Conservation (phyloP, 2,113 vertebrate species). For the Coryphaenoides rupestris region DNA sequence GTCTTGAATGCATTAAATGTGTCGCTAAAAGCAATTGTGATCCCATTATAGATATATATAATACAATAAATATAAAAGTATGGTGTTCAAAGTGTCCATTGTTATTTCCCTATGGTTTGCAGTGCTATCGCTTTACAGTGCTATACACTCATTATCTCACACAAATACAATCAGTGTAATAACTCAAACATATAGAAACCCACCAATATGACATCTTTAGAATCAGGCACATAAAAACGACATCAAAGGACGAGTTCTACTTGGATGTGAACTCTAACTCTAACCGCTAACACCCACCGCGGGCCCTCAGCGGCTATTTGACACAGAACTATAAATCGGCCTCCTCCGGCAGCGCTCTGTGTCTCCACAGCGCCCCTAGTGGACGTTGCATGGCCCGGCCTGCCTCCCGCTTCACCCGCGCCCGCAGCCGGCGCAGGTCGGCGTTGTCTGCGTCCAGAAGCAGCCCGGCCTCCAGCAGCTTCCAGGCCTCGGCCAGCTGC, state of each 20-base stretch:
- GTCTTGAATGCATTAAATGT: background rate
- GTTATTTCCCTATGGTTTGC: background rate
- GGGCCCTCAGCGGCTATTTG: too few relatives aligned
- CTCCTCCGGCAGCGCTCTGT: too few relatives aligned
- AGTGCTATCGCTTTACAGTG: background rate
- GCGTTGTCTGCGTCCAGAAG: slow-evolving; percentile 67
- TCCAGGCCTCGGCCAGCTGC: slow-evolving; percentile 79
- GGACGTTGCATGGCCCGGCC: slow-evolving; percentile 77
- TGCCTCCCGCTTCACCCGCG: slow-evolving; percentile 77
- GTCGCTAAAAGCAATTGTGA: background rate
- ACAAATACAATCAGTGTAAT: background rate
- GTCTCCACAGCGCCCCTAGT: slow-evolving; percentile 71
- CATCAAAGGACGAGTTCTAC: background rate
- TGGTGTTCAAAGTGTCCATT: background rate
- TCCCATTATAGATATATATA: background rate
- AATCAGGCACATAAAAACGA: slow-evolving; percentile 3
- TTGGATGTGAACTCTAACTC: background rate
- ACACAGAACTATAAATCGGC: too few relatives aligned
- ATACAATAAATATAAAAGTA: background rate
- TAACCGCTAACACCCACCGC: too few relatives aligned
- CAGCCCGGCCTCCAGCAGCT: slow-evolving; percentile 76
- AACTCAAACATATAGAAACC: background rate
- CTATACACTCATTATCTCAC: too few relatives aligned
- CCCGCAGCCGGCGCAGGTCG: slow-evolving; percentile 79
- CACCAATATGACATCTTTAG: slow-evolving; percentile 1